A percentile compares a stretch with the other conserved stretches of the same genome.
Conservation (phyloP, 2,888 invertebrate genomes). For the Lasioglossum leucozonium region DNA sequence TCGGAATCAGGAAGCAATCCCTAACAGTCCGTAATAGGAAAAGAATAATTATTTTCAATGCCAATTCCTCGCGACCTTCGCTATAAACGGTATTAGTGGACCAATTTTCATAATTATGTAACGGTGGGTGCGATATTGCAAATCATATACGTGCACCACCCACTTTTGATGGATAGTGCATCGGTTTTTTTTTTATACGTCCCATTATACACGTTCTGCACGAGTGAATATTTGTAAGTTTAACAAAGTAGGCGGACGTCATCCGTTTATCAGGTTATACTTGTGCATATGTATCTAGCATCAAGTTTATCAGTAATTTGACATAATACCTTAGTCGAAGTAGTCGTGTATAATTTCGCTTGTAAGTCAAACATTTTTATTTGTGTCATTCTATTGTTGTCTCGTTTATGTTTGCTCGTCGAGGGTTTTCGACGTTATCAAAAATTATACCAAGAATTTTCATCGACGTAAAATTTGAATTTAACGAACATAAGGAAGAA, state of each 20-base stretch:
- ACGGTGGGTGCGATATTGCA: not conserved
- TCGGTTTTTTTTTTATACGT: not conserved
- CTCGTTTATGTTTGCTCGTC: not conserved
- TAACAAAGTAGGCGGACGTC: not conserved
- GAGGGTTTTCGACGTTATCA: not conserved
- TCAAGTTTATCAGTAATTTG: not conserved
- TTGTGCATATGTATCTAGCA: not conserved
- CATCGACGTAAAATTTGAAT: not conserved
- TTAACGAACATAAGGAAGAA: not conserved
- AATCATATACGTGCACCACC: slow-evolving; percentile 1
- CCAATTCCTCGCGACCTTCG: not conserved
- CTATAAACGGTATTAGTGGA: not conserved
- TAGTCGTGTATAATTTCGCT: not conserved
- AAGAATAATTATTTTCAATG: not conserved
- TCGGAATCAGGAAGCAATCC: slow-evolving; percentile 21
- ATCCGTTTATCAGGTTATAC: not conserved
- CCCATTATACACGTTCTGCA: not conserved
- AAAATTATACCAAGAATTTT: not conserved
- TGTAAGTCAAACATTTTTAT: not conserved
- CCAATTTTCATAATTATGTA: slow-evolving; percentile 35
- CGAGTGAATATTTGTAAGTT: not conserved
- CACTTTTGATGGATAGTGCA: not conserved
- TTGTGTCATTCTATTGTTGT: not conserved
- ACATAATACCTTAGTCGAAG: not conserved
- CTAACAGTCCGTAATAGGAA: not conserved